These are phyloP conservation scores for Solea solea DNA, from an alignment of 2,113 vertebrate species.

Conservation along the genomic window DNA sequence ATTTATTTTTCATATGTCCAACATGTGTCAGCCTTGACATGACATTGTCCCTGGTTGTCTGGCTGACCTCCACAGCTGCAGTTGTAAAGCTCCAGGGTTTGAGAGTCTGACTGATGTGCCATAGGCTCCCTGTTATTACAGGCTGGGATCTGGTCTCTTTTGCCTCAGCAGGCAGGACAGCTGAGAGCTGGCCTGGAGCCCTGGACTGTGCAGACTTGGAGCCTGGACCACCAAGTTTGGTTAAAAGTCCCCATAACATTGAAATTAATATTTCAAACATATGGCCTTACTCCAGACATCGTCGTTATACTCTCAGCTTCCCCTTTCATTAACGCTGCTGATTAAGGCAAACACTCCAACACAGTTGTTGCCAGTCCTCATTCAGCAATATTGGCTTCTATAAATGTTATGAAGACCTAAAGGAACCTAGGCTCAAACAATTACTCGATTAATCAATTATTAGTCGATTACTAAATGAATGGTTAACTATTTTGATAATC, in stretches of 20 bases:
- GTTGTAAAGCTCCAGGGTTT: slow-evolving; percentile 20
- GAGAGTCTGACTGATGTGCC: slow-evolving; percentile 27
- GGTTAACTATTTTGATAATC: no score
- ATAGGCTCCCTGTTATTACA: slow-evolving; percentile 39
- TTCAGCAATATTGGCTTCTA: no score
- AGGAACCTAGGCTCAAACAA: background rate
- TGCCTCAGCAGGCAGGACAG: slow-evolving; percentile 13
- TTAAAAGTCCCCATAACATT: no score
- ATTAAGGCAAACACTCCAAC: no score
- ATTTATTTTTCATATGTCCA: slow-evolving; percentile 15
- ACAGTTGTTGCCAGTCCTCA: no score
- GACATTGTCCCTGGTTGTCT: slow-evolving; percentile 2
- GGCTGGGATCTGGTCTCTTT: background rate
- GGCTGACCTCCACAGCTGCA: slow-evolving; percentile 24
- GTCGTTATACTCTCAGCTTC: no score
- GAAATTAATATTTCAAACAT: no score
- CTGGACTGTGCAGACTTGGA: background rate
- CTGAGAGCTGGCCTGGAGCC: slow-evolving; percentile 6
- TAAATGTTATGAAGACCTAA: background rate
- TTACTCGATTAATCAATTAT: no score
- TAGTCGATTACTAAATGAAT: no score
- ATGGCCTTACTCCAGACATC: no score
- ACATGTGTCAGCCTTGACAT: background rate
- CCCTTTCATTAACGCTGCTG: no score
- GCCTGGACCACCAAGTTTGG: background rate